A percentile compares a stretch with the other conserved stretches of the same genome.
Conservation (phyloP, 2,888 invertebrate species). For the Nezara viridula region DNA sequence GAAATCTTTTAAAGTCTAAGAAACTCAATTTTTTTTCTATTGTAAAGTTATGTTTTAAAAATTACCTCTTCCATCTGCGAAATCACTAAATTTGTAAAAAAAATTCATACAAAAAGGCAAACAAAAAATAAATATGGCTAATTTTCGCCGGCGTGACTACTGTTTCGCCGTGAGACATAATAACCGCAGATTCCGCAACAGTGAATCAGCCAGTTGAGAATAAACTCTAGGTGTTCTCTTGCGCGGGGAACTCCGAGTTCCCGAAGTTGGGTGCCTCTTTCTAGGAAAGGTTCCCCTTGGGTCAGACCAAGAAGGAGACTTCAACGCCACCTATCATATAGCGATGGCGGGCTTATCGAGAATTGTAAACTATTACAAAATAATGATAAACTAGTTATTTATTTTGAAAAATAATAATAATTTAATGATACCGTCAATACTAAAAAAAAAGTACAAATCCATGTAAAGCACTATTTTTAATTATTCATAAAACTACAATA, state of each 20-base stretch:
- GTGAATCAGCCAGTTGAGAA: constrained; percentile 51
- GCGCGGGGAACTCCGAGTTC: constrained; percentile 35
- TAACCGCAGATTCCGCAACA: constrained; percentile 40
- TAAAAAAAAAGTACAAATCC: no score
- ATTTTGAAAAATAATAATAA: neutral
- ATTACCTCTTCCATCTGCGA: neutral
- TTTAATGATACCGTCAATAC: neutral
- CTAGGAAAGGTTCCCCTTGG: constrained; percentile 38
- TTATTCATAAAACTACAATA: no score
- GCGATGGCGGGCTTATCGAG: neutral
- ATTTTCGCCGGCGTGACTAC: constrained; percentile 32
- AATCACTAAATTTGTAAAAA: neutral
- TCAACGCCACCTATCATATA: neutral
- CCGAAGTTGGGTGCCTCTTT: constrained; percentile 12
- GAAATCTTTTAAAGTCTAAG: neutral
- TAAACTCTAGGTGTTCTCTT: constrained; percentile 3
- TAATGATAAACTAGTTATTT: neutral
- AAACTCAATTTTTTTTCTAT: neutral
- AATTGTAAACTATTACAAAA: neutral
- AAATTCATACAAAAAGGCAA: neutral
- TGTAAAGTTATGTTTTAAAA: neutral
- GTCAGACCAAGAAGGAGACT: neutral
- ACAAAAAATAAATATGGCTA: neutral
- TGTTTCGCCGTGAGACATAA: constrained; percentile 23
- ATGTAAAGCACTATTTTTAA: no score